Evolutionary conservation across 2,888 invertebrate species (phyloP), one percentile per base, ranked within the genome.

Genomic region (Leptopilina myrica): DNA sequence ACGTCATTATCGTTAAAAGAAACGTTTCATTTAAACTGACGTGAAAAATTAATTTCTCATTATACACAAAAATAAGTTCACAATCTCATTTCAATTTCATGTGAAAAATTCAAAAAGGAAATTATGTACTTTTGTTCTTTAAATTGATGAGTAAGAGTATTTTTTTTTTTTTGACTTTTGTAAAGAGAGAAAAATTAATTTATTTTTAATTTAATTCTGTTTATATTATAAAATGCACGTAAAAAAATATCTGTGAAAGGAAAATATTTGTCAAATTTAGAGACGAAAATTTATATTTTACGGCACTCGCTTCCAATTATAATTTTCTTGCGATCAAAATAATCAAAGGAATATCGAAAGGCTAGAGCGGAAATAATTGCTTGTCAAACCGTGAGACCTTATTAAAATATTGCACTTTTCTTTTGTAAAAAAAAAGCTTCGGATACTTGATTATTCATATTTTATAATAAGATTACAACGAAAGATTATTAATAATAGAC

Each of bases 381-480:
- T 69, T 73, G 56, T 73, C 73, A 73, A 73, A 9, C 56, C 56
- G 56, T 53, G 33, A 56, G 73, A 73, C 73, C 73, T 56, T 53
- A 73, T 73, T 73, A 56, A 73, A 69, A 69, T 53, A 69, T 69
- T 53, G 69, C 20, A 26, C 53, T 53, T 53, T 69, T 69, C 20
- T 69, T 8, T 49, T 53, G 12, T 69, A 7, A 14, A 49, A 67
- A 20, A 67, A 33, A 33, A 33, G 67, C 26, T 49, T 69, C 14
- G 26, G 49, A 53, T 20, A 69, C 69, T 69, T 49, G 46, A 12
- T 49, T 53, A 49, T 69, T 49, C 1, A 26, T 26, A 53, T 49
- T 6, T 26, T 20, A 69, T 69, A 69, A 69, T 43, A 69, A 26
- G 6, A 69, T 53, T 26, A 53, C 7, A 26, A 43, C 49, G 7